A percentile compares a stretch with the other conserved stretches of the same genome.
Conservation (phyloP, 2,797 vertebrate genomes). For the Sebastes vulpes region DNA sequence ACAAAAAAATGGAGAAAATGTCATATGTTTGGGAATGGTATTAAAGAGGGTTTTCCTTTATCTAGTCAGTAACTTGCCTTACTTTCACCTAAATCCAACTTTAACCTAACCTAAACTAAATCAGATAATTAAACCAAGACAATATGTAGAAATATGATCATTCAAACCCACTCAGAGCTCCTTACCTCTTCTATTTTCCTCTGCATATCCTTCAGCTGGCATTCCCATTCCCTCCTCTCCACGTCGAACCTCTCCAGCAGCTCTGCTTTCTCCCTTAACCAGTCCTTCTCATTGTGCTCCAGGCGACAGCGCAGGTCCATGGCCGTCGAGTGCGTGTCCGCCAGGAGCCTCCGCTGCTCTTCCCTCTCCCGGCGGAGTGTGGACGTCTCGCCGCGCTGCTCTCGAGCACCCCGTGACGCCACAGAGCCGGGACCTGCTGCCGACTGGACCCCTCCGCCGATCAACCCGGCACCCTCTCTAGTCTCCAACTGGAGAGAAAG, state of each 20-base stretch:
- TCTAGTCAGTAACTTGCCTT: neutral
- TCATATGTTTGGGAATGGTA: neutral
- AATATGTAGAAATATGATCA: neutral
- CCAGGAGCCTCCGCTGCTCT: conserved; percentile 85
- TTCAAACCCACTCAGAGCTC: neutral
- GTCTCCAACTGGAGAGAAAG: conserved; percentile 78
- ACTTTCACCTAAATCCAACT: neutral
- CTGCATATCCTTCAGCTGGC: conserved; percentile 96
- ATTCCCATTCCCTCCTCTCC: conserved; percentile 97
- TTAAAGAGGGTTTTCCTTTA: neutral
- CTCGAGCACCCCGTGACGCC: conserved; percentile 62
- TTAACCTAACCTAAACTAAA: neutral
- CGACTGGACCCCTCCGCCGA: conserved; percentile 61
- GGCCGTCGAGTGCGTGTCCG: conserved; percentile 82
- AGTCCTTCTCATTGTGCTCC: conserved; percentile 90
- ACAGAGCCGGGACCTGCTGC: conserved; percentile 38
- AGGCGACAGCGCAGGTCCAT: conserved; percentile 92
- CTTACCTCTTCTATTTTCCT: conserved; percentile 96
- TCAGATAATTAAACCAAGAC: neutral
- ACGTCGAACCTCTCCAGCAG: conserved; percentile 94
- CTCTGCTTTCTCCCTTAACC: conserved; percentile 93
- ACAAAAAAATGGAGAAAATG: neutral
- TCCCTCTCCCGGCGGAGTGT: conserved; percentile 82
- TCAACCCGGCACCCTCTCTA: conserved; percentile 76
- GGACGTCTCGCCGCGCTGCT: conserved; percentile 46